These are phyloP conservation scores for Jordanella pulchra DNA, from an alignment of 2,797 vertebrate genomes.

Conservation along the genomic window DNA sequence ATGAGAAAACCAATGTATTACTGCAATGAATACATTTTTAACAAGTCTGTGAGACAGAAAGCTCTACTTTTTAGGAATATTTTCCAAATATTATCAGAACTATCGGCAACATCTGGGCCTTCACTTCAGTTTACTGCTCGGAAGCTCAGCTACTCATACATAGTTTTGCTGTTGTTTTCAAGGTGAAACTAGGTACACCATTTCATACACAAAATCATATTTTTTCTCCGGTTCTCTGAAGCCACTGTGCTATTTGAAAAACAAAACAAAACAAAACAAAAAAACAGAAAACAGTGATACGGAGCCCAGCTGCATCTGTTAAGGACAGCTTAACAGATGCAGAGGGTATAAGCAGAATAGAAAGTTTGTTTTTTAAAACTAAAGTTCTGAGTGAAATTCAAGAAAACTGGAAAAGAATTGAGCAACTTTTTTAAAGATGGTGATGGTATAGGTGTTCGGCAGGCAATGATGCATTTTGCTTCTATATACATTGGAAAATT, in stretches of 20 bases:
- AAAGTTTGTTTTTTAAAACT: not conserved
- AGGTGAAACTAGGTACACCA: not conserved
- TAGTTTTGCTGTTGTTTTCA: not conserved
- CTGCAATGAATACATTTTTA: not conserved
- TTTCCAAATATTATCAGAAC: not conserved
- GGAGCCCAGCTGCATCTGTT: not conserved
- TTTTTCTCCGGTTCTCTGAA: not conserved
- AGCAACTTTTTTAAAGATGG: not conserved
- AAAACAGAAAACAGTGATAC: not conserved
- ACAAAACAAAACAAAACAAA: not conserved
- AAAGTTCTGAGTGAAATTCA: not conserved
- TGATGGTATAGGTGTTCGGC: no score
- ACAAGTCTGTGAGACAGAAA: not conserved
- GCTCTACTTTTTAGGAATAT: not conserved
- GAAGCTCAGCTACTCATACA: not conserved
- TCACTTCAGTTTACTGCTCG: not conserved
- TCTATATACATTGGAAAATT: no score
- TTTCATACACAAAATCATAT: not conserved
- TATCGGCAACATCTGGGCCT: not conserved
- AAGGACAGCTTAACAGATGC: not conserved
- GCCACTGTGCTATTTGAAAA: not conserved
- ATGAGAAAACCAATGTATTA: not conserved
- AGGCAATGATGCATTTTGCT: no score
- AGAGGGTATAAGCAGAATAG: not conserved
- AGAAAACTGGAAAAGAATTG: not conserved